phyloP scores from a whole-genome alignment of 1,140 invertebrate genomes.

The Caenorhabditis remanei region DNA sequence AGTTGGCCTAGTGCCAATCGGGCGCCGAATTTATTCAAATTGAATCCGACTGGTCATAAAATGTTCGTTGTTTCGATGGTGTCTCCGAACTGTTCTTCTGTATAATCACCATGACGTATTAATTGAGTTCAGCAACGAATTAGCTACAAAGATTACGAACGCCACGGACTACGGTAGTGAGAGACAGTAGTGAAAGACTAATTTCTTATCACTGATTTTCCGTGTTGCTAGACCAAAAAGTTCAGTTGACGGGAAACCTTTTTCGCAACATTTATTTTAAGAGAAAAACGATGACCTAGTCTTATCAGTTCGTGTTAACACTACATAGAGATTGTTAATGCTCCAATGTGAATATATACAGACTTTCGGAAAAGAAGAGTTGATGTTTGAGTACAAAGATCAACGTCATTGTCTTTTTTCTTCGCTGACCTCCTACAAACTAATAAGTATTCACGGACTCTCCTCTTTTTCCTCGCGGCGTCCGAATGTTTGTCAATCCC shows the following conservation, averaged over 20 bases:
- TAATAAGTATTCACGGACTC: constrained; percentile 49
- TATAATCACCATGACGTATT: neutral
- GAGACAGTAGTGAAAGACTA: neutral
- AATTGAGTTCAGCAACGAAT: neutral
- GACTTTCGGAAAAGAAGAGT: neutral
- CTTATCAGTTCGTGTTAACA: constrained; percentile 12
- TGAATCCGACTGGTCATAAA: neutral
- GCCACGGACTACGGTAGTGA: neutral
- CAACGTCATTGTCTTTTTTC: neutral
- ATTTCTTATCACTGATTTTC: neutral
- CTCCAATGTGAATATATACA: neutral
- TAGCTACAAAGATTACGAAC: neutral
- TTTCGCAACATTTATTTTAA: neutral
- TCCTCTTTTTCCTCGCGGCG: neutral
- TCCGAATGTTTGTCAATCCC: constrained; percentile 41
- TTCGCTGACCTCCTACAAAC: neutral
- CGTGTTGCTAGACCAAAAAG: neutral
- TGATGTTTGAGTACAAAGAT: constrained; percentile 14
- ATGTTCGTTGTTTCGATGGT: constrained; percentile 33
- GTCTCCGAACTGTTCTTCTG: neutral
- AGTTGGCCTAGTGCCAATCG: neutral
- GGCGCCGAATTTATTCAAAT: neutral
- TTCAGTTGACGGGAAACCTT: neutral
- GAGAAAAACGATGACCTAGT: neutral
- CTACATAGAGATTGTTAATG: neutral